phyloP scores from a whole-genome alignment of 2,888 invertebrate genomes.

The Chalcis sispes region DNA sequence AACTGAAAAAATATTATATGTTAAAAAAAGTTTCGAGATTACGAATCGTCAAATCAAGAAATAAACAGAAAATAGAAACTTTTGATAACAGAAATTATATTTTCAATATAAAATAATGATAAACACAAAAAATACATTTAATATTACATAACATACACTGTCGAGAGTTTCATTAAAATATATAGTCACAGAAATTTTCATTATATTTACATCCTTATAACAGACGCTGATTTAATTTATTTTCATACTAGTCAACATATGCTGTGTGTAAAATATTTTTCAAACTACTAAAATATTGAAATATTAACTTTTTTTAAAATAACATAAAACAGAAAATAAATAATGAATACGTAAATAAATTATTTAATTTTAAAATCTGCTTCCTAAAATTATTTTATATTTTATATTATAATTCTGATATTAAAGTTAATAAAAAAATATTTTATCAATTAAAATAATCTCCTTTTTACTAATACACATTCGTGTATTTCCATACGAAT shows the following conservation, averaged over 20 bases:
- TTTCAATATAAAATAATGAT: slow-evolving; percentile 33
- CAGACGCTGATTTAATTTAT: slow-evolving; percentile 20
- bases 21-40: slow-evolving; percentile 12
- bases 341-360: background rate
- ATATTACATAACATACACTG: slow-evolving; percentile 30
- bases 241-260: background rate
- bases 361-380: slow-evolving; percentile 21
- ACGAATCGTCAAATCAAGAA: slow-evolving; percentile 20
- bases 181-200: slow-evolving; percentile 12
- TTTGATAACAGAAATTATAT: slow-evolving; percentile 30
- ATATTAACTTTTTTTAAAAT: background rate
- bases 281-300: background rate
- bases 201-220: slow-evolving; percentile 22
- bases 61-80: slow-evolving; percentile 44
- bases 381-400: no score
- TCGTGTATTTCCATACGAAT: no score
- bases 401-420: no score
- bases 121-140: slow-evolving; percentile 35
- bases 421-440: background rate
- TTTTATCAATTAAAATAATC: background rate
- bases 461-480: no score
- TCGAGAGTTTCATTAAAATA: slow-evolving; percentile 1
- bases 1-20: slow-evolving; percentile 74
- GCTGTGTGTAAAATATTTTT: background rate
- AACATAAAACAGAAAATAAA: slow-evolving; percentile 2